Base-by-base conservation (phyloP, 2,113 vertebrate genomes). In the Pseudonaja textilis region DNA sequence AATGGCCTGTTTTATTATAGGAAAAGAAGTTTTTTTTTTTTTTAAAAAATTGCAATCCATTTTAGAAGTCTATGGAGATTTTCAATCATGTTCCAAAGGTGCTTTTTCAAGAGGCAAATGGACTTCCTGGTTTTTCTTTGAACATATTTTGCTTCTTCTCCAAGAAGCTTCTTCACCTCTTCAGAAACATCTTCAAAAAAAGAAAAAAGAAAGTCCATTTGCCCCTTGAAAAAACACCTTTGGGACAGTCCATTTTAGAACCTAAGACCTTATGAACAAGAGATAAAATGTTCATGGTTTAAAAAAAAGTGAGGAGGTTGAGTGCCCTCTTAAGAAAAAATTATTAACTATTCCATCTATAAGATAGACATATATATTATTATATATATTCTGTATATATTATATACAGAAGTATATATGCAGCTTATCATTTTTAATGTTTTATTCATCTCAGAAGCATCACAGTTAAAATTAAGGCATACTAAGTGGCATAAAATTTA, bases 301-400 rank as follows among this genome's bases (percentile, higher is more conserved):
- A 50, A 18, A 74, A 39, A 74, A 81, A 81, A 39, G 16, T 34
- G 12, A 11, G n/a, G 20, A 5, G 3, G 16, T 22, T 12, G 42
- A 42, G n/a, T 61, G 16, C 2, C 91, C 20, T 50, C 5, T 16
- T 47, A 69, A n/a, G 29, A 69, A 69, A 29, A 81, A 81, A 81
- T 22, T 9, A 1, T 22, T 81, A 34, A 61, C 1, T 4, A 1
- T 57, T 34, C 5, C 6, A 18, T 50, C 42, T 87, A n/a, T 34
- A 4, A 69, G 45, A 52, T 8, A 14, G 45, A 1, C 34, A 12
- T 0, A 23, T 0, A 29, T 85, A 39, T 57, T 61, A 39, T 26
- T 81, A 39, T 39, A 81, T 81, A n/a, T n/a, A n/a, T n/a, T n/a
- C n/a, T n/a, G n/a, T n/a, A n/a, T n/a, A n/a, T n/a, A n/a, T n/a